A percentile compares a stretch with the other conserved stretches of the same genome.
phyloP scores from a whole-genome alignment of 2,888 invertebrate species.

The Mimachlamys varia region DNA sequence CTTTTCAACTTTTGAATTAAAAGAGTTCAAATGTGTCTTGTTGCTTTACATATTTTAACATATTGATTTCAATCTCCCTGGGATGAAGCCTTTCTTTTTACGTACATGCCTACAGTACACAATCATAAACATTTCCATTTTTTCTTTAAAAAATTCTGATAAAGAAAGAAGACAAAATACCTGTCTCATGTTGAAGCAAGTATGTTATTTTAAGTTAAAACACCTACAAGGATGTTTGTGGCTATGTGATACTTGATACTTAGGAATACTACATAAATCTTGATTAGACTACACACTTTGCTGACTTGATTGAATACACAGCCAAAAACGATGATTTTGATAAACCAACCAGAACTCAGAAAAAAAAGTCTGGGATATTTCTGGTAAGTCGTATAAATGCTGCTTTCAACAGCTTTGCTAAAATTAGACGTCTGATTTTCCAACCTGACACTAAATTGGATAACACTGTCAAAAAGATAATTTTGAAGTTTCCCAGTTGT shows the following conservation, averaged over 20 bases:
- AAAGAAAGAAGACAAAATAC: too few relatives aligned
- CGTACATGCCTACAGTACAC: too few relatives aligned
- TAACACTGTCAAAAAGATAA: constrained; percentile 4
- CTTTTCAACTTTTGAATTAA: too few relatives aligned
- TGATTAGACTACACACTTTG: background rate
- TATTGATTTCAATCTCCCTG: too few relatives aligned
- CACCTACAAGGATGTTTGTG: background rate
- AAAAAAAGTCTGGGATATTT: constrained; percentile 17
- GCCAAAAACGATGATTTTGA: constrained; percentile 8
- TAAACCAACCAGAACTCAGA: background rate
- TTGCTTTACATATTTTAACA: too few relatives aligned
- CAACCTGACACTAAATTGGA: background rate
- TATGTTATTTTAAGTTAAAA: too few relatives aligned
- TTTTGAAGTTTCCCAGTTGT: background rate
- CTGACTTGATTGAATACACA: background rate
- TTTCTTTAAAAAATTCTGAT: too few relatives aligned
- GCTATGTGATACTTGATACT: background rate
- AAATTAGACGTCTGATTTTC: background rate
- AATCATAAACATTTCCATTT: too few relatives aligned
- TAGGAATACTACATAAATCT: background rate
- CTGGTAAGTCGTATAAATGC: background rate
- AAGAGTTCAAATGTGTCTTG: too few relatives aligned
- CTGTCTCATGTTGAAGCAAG: too few relatives aligned
- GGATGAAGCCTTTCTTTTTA: too few relatives aligned
- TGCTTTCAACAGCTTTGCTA: constrained; percentile 15